Evolutionary conservation across 2,797 vertebrate genomes (phyloP), one percentile per base, ranked within the genome.

Genomic region (Coregonus suidteri): DNA sequence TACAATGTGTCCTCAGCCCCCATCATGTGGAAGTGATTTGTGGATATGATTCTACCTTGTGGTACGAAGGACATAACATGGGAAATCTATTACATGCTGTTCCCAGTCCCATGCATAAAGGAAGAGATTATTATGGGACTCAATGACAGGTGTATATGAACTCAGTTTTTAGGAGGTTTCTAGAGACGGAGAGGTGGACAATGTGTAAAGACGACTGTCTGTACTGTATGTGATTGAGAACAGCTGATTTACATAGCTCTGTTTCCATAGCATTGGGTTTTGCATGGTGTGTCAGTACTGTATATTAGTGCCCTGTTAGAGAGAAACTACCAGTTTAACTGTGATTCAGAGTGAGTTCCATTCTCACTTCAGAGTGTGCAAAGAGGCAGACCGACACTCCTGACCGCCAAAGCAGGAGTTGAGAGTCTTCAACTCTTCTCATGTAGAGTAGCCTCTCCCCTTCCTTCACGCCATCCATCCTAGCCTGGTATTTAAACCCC

Each of bases 21-120:
- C 54, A 77, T 86, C 88, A 88, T 88, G 84, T 86, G 81, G 81
- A 71, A 90, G 79, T 84, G 79, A 88, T 91, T 87, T 88, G 78
- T 83, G 77, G 69, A 76, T 34, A 77, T 67, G 67, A 82, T 80
- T 76, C 69, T 74, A 81, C 73, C 67, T 86, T 78, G 41, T 80
- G 79, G 84, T 76, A 81, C 78, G 74, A 82, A 84, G 41, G 72
- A 72, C 73, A 77, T 25, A 7, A 71, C 67, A 67, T 76, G 64
- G 75, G 74, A 79, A 77, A 79, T 72, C 68, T 79, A 16, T 59
- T 80, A 81, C 81, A 82, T 75, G 75, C 68, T 78, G 66, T 47
- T 47, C 41, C 41, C 41, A 47, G 41, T 47, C 53, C 59, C 64
- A 71, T 30, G 69, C 77, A 47, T 69, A 47, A 47, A 47, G 3